These are phyloP conservation scores for Eueides isabella DNA, from an alignment of 1,140 invertebrate species.

Conservation along the genomic window DNA sequence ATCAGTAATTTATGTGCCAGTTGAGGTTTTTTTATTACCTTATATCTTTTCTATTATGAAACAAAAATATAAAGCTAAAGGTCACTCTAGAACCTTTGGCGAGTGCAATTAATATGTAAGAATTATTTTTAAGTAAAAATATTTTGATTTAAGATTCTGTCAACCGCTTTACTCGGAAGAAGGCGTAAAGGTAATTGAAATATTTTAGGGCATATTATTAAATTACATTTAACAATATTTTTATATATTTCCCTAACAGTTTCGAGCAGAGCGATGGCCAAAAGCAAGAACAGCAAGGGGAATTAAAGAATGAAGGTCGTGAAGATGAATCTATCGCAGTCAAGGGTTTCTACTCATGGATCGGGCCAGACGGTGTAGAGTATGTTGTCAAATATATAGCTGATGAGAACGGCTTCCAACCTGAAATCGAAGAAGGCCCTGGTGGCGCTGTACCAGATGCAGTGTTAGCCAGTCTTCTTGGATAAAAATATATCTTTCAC, in stretches of 20 bases:
- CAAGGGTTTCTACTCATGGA: slow-evolving; percentile 81
- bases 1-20: background rate
- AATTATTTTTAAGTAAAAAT: too few species aligned
- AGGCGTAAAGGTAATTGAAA: too few species aligned
- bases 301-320: slow-evolving; percentile 82
- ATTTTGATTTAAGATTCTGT: too few species aligned
- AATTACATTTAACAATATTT: background rate
- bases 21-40: background rate
- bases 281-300: slow-evolving; percentile 82
- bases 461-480: slow-evolving; percentile 57
- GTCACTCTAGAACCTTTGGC: too few species aligned
- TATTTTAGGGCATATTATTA: too few species aligned
- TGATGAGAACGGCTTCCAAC: slow-evolving; percentile 88
- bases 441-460: slow-evolving; percentile 81
- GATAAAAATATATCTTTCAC: slow-evolving; percentile 42
- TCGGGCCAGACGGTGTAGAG: slow-evolving; percentile 81
- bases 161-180: too few species aligned
- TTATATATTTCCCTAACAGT: slow-evolving; percentile 45
- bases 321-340: slow-evolving; percentile 71
- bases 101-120: too few species aligned
- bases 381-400: slow-evolving; percentile 87
- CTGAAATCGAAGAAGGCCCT: slow-evolving; percentile 82
- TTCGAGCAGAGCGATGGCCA: slow-evolving; percentile 82
- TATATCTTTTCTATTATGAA: background rate
- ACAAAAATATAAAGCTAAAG: too few species aligned